Evolutionary conservation across 1,140 invertebrate species (phyloP).

Genomic region (honey bee (Apis mellifera)): Amel_HAv3.1 CM009940.2:2228501-2229000

Average conservation of each 20-base stretch:
- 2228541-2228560: conserved; percentile 64
- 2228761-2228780: no score
- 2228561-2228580: conserved; percentile 45
- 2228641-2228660: no score
- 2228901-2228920: conserved; percentile 12
- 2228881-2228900: neutral
- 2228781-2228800: no score
- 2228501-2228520: conserved; percentile 63
- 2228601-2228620: conserved; percentile 8
- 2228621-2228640: conserved; percentile 19
- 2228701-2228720: no score
- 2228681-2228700: no score
- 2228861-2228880: neutral
- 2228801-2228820: no score
- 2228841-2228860: neutral
- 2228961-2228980: conserved; percentile 55
- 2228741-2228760: no score
- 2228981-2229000: conserved; percentile 53
- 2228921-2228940: conserved; percentile 30
- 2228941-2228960: conserved; percentile 26
- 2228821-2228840: neutral
- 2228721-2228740: neutral
- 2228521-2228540: conserved; percentile 67
- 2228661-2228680: no score
- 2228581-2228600: conserved; percentile 20